Conservation (phyloP, 1,140 invertebrate species). For the Caenorhabditis inopinata region DNA sequence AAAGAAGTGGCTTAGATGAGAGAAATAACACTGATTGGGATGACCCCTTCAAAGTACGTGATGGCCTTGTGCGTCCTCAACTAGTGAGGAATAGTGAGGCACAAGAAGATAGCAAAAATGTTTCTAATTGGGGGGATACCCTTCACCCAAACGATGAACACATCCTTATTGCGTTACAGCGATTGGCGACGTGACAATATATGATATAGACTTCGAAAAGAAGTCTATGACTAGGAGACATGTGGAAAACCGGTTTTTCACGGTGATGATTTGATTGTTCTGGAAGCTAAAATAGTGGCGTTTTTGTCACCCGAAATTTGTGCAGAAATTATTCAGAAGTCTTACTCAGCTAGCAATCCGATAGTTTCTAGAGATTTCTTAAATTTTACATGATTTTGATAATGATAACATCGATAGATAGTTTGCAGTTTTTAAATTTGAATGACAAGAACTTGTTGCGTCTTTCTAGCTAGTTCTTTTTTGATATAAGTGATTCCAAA, state of each 20-base stretch:
- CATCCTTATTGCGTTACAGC: neutral
- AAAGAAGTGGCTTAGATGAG: neutral
- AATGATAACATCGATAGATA: too few species aligned
- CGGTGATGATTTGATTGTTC: neutral
- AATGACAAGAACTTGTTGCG: too few species aligned
- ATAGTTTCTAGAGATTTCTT: too few species aligned
- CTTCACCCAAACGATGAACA: neutral
- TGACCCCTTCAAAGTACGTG: conserved; percentile 25
- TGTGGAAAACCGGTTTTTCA: conserved; percentile 5
- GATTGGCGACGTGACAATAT: neutral
- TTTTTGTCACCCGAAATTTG: too few species aligned
- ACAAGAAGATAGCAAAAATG: neutral
- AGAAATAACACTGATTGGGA: conserved; percentile 1
- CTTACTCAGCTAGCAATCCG: too few species aligned
- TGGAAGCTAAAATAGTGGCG: neutral
- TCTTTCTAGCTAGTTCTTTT: too few species aligned
- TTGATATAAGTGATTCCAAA: too few species aligned
- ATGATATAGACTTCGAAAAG: neutral
- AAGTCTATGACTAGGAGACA: neutral
- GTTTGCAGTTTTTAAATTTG: too few species aligned
- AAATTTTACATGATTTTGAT: too few species aligned
- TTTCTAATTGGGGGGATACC: conserved; percentile 9
- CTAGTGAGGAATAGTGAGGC: neutral
- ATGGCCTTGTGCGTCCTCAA: neutral
- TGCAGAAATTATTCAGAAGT: too few species aligned